Evolutionary conservation across 1,140 invertebrate species (phyloP).

Genomic region (Psix sp.): DNA sequence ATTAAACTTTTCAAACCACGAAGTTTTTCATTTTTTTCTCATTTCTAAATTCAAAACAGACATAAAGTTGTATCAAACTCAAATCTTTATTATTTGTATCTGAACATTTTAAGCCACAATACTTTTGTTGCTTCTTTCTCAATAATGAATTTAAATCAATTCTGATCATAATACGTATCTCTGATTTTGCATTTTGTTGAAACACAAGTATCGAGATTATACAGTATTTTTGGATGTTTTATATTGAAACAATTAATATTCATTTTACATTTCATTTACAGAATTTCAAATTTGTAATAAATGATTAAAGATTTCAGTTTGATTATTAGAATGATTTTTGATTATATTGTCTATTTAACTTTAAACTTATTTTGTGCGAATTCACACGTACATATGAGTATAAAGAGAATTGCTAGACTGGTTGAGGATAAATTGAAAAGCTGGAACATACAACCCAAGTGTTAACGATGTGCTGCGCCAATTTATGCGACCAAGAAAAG

Average conservation of each 20-base stretch:
- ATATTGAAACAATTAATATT: not conserved
- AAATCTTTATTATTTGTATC: no score
- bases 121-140: no score
- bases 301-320: constrained; percentile 2
- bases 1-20: constrained; percentile 29
- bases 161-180: no score
- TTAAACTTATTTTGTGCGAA: constrained; percentile 14
- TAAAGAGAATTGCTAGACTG: constrained; percentile 18
- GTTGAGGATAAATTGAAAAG: constrained; percentile 30
- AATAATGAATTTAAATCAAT: no score
- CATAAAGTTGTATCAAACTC: no score
- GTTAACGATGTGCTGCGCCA: constrained; percentile 7
- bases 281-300: not conserved
- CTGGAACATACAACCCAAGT: constrained; percentile 25
- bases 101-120: no score
- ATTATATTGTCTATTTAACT: not conserved
- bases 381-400: constrained; percentile 5
- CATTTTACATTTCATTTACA: constrained; percentile 8
- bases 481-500: constrained; percentile 21
- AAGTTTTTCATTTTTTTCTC: constrained; percentile 16
- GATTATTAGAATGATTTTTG: constrained; percentile 12
- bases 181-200: no score
- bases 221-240: no score
- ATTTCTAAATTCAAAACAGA: constrained; percentile 4
- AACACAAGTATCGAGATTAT: no score